Base-by-base conservation (phyloP, 1,140 invertebrate species). In the Aphaenogaster rudis region DNA sequence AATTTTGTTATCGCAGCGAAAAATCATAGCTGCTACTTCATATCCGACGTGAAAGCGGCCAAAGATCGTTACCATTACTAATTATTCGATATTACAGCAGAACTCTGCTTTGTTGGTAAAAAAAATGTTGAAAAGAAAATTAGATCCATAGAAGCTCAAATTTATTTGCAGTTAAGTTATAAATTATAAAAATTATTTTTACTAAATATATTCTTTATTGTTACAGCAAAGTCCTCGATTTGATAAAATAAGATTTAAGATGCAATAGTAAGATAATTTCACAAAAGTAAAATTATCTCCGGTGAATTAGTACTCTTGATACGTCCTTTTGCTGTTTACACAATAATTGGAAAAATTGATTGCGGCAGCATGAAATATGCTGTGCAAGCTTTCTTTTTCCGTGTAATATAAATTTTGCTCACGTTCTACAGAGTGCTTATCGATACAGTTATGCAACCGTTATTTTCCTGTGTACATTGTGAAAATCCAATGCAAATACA, bases 61-160 rank as follows among this genome's bases (percentile, higher is more conserved):
- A 28, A 61, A 77, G 9, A 59, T 76, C n/a, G 33, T 42, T 59
- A 76, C 13, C 15, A 57, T 8, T 59, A 42, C 71, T 74, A 74
- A 74, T 76, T 76, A 59, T 76, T 76, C n/a, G 52, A 76, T 71
- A 17, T 57, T 76, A 33, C 50, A 54, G 11, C 11, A 57, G 33
- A 74, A 76, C n/a, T 3, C 3, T n/a, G 4, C 17, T 42, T 45
- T 42, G 9, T 36, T 42, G 6, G 3, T 21, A 21, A 21, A 74
- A 76, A 69, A 72, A 57, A 52, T 57, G 6, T 57, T 57, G 3
- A 1, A 13, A 33, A 15, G 48, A 15, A 33, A 50, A 3, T 36
- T 39, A 54, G 11, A n/a, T 42, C 2, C 0, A 5, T 36, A 57
- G 64, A 67, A 69, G 11, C 21, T 17, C 11, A n/a, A 54, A 57